Conservation (phyloP, 2,888 invertebrate species). For the Cantharis nigra region DNA sequence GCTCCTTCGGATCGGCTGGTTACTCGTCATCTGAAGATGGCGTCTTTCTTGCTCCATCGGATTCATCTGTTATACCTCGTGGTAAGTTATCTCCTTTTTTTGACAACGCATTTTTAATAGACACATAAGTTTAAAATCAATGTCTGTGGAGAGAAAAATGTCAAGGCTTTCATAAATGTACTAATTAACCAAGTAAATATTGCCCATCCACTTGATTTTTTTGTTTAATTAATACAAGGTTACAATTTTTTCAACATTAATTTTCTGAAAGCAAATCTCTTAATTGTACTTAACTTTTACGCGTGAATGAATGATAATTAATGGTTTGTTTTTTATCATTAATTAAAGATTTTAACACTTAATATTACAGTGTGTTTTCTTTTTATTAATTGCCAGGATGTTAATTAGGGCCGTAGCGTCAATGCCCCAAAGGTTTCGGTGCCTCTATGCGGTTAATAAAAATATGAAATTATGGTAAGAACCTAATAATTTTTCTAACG, state of each 20-base stretch:
- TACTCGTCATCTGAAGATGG: conserved; percentile 80
- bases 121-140: neutral
- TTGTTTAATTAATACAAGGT: neutral
- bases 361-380: neutral
- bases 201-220: neutral
- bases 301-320: neutral
- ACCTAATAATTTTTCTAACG: neutral
- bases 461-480: neutral
- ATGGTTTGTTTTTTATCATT: neutral
- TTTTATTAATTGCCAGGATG: neutral
- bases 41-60: conserved; percentile 66
- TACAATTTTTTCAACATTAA: neutral
- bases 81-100: conserved; percentile 37
- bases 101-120: neutral
- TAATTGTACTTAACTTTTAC: neutral
- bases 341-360: neutral
- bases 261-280: neutral
- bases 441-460: neutral
- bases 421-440: neutral
- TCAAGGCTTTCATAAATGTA: neutral
- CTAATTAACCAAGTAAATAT: neutral
- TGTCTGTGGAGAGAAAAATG: neutral
- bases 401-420: neutral
- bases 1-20: conserved; percentile 78
- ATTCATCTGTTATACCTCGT: conserved; percentile 53